phyloP scores from a whole-genome alignment of 2,797 vertebrate genomes.

The Mareca strepera region DNA sequence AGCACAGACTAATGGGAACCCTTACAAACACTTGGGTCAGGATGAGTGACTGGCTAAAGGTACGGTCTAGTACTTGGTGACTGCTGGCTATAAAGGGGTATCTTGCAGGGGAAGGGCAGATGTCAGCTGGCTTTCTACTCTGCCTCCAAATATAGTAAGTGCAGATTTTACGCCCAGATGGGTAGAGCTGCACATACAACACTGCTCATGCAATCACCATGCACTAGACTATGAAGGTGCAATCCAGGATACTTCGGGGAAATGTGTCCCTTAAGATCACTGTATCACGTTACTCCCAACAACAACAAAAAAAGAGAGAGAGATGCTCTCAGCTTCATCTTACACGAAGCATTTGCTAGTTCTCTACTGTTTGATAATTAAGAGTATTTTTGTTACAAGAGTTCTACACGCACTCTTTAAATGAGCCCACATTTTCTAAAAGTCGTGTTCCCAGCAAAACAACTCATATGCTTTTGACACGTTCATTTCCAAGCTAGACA shows the following conservation, averaged over 20 bases:
- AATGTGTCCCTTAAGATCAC: background rate
- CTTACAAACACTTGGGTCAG: conserved; percentile 32
- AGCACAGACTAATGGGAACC: conserved; percentile 22
- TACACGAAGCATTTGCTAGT: background rate
- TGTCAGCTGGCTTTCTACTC: conserved; percentile 7
- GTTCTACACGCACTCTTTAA: background rate
- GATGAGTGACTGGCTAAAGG: conserved; percentile 43
- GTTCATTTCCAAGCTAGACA: background rate
- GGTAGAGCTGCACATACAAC: background rate
- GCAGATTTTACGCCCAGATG: conserved; percentile 5
- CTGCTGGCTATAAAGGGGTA: conserved; percentile 32
- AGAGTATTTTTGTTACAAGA: background rate
- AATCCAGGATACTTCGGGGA: background rate
- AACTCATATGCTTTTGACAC: background rate
- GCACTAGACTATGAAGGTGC: background rate
- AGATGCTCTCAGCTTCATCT: background rate
- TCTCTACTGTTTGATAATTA: background rate
- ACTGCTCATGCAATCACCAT: background rate
- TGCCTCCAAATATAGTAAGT: conserved; percentile 47
- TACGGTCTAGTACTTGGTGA: background rate
- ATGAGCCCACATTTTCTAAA: background rate
- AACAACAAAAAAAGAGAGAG: background rate
- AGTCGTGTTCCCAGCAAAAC: background rate
- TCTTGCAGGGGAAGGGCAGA: background rate
- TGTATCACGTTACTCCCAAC: background rate